These are phyloP conservation scores for Chunga burmeisteri DNA, from an alignment of 2,113 vertebrate species.

Conservation along the genomic window DNA sequence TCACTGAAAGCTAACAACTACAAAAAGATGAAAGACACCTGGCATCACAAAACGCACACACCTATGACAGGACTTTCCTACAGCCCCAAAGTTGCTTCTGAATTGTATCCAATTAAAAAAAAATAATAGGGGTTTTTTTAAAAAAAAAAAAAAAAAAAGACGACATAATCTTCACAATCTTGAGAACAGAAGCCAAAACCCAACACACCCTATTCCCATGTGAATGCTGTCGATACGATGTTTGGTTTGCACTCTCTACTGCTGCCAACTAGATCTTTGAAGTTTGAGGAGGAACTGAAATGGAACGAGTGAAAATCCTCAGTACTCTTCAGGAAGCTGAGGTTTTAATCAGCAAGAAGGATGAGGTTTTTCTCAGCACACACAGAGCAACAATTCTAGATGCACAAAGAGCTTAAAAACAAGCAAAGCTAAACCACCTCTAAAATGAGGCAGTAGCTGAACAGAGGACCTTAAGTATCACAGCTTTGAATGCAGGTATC, in stretches of 20 bases:
- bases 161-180: background rate
- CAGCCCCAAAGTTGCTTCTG: background rate
- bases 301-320: background rate
- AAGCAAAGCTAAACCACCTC: background rate
- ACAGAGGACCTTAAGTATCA: background rate
- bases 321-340: background rate
- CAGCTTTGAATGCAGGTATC: background rate
- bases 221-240: accelerated
- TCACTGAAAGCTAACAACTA: background rate
- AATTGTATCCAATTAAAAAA: background rate
- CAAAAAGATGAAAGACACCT: background rate
- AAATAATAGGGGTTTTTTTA: background rate
- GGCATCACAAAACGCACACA: background rate
- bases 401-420: background rate
- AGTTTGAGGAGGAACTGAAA: background rate
- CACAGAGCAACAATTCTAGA: background rate
- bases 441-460: background rate
- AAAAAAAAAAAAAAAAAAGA: background rate
- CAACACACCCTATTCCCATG: background rate
- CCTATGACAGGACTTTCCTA: background rate
- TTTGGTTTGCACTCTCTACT: background rate
- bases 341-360: background rate
- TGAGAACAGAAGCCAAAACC: background rate
- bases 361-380: background rate
- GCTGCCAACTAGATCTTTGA: background rate